Evolutionary conservation across 2,888 invertebrate species (phyloP).

Genomic region (Marronus borbonicus): DNA sequence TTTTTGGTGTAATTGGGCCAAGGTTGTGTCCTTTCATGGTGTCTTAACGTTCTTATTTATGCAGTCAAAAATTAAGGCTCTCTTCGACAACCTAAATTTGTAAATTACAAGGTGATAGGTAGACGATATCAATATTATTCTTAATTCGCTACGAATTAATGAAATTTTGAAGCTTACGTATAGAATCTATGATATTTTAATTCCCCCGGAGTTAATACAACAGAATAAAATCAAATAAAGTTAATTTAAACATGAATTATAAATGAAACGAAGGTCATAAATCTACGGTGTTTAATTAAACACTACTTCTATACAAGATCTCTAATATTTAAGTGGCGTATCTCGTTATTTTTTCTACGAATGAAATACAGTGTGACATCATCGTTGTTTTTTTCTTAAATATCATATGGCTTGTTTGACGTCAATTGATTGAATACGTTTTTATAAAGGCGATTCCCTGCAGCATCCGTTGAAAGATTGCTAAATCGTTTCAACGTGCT

Average conservation of each 20-base stretch:
- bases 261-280: slow-evolving; percentile 29
- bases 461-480: slow-evolving; percentile 3
- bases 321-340: slow-evolving; percentile 17
- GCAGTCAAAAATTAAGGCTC: slow-evolving; percentile 2
- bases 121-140: background rate
- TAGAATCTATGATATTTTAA: background rate
- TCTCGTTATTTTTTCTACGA: slow-evolving; percentile 22
- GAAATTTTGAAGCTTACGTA: background rate
- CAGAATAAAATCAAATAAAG: slow-evolving; percentile 31
- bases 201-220: background rate
- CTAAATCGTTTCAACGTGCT: slow-evolving; percentile 5
- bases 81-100: background rate
- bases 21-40: background rate
- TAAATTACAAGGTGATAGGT: slow-evolving; percentile 4
- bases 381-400: slow-evolving; percentile 44
- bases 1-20: slow-evolving; percentile 4
- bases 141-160: background rate
- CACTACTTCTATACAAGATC: background rate
- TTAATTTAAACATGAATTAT: slow-evolving; percentile 32
- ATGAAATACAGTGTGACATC: slow-evolving; percentile 39
- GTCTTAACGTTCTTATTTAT: background rate
- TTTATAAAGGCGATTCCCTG: slow-evolving; percentile 11
- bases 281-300: slow-evolving; percentile 36
- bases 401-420: slow-evolving; percentile 45
- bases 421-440: slow-evolving; percentile 41